Evolutionary conservation across 2,888 invertebrate species (phyloP), one percentile per base, ranked within the genome.

Genomic region (Coleophora deauratella): DNA sequence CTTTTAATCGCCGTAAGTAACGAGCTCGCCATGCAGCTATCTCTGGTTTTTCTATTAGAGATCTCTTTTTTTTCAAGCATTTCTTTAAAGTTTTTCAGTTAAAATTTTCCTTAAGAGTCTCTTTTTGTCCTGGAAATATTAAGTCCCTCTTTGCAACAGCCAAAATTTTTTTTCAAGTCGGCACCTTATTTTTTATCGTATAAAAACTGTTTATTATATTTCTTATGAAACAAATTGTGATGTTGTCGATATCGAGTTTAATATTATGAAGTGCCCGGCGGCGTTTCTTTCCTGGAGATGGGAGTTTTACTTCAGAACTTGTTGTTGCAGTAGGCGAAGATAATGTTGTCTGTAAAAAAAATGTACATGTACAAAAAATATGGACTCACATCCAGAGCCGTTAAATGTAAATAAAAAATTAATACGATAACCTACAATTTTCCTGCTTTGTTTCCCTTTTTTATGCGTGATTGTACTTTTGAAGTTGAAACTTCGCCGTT

Each of bases 21-120:
- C 34, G 32, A 35, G 38, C 40, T 28, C 46, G 14, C 43, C 42
- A 46, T 8, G 44, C 42, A 11, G 27, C 28, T 3, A 41, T 36
- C 2, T 45, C 33, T 9, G 31, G 36, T 37, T 42, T 35, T 36
- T 45, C 3, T 27, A 40, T 35, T 27, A 13, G 15, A 30, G 33
- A 1, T 27, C 12, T 21, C 27, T 33, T 32, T 14, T 12, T 27
- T 30, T 39, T 33, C 33, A 33, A 33, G 33, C 43, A 47, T 41
- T 44, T 21, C 6, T 21, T 4, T 3, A 21, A 21, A 21, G 21
- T 21, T n/a, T 4, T 21, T 21, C 21, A 21, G 21, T 36, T 31
- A 41, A n/a, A 15, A 41, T 41, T n/a, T 36, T 39, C 27, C 33
- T 33, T 33, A n/a, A 39, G n/a, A n/a, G 39, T 39, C 9, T 33